These are phyloP conservation scores for Sebastes oblongus DNA, from an alignment of 2,797 vertebrate species.

Conservation along the genomic window DNA sequence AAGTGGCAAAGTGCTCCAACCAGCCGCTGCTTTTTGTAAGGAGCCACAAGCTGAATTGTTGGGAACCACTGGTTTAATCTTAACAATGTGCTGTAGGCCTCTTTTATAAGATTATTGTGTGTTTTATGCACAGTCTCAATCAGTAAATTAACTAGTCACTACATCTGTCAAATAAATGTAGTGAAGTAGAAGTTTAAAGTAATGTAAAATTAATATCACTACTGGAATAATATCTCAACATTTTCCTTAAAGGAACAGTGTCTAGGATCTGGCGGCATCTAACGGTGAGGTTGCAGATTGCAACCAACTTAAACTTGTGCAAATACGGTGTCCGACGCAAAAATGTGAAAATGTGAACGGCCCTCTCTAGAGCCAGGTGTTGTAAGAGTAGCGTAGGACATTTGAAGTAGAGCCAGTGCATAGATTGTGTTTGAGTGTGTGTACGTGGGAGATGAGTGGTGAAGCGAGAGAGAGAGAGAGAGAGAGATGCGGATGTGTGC, in stretches of 20 bases:
- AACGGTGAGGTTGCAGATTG: neutral
- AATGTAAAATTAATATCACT: neutral
- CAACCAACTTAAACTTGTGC: neutral
- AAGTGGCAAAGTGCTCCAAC: neutral
- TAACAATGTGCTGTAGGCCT: neutral
- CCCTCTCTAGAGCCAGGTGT: no score
- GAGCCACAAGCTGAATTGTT: neutral
- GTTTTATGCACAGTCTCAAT: neutral
- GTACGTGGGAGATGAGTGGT: no score
- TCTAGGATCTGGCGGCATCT: neutral
- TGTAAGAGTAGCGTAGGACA: no score
- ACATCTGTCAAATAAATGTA: neutral
- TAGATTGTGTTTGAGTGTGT: no score
- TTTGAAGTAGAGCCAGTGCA: no score
- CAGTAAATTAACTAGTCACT: neutral
- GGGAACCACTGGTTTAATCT: neutral
- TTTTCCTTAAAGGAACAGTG: neutral
- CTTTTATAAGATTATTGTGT: neutral
- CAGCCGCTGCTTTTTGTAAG: neutral
- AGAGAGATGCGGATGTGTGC: no score
- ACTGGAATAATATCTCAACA: neutral
- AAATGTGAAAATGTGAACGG: no score
- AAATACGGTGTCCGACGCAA: no score
- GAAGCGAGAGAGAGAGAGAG: no score
- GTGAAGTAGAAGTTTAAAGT: neutral